Evolutionary conservation across 2,113 vertebrate species (phyloP).

Genomic region (Clarias macrocephalus): DNA sequence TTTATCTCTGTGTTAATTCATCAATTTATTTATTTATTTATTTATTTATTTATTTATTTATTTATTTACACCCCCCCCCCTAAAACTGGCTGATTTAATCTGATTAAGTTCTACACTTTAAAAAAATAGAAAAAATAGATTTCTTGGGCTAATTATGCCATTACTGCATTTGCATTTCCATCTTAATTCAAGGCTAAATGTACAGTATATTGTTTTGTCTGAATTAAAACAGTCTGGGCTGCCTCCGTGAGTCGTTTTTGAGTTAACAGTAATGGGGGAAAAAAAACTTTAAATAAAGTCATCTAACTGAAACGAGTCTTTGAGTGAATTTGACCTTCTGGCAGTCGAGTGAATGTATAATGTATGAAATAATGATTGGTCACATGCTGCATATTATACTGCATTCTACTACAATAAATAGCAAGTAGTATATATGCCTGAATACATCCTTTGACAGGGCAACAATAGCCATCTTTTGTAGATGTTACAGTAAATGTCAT

Average conservation of each 20-base stretch:
- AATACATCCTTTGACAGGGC: background rate
- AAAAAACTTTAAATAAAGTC: background rate
- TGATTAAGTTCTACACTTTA: background rate
- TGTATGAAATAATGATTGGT: background rate
- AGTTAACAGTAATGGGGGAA: background rate
- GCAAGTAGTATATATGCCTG: background rate
- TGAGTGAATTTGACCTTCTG: background rate
- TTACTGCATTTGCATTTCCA: background rate
- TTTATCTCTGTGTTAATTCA: too few species aligned
- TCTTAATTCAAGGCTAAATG: background rate
- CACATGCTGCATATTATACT: background rate
- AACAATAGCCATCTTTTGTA: background rate
- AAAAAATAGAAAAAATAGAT: background rate
- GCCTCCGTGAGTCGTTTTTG: background rate
- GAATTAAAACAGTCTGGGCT: background rate
- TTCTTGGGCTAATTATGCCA: background rate
- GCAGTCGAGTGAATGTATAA: background rate
- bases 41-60: background rate
- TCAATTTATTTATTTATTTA: background rate
- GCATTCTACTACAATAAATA: background rate
- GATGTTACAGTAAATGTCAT: background rate
- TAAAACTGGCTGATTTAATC: background rate
- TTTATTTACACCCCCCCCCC: background rate
- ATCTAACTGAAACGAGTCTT: background rate
- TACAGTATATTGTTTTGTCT: background rate